A percentile compares a stretch with the other conserved stretches of the same genome.
Evolutionary conservation across 2,888 invertebrate species (phyloP).

Genomic region (Xanthia togata): DNA sequence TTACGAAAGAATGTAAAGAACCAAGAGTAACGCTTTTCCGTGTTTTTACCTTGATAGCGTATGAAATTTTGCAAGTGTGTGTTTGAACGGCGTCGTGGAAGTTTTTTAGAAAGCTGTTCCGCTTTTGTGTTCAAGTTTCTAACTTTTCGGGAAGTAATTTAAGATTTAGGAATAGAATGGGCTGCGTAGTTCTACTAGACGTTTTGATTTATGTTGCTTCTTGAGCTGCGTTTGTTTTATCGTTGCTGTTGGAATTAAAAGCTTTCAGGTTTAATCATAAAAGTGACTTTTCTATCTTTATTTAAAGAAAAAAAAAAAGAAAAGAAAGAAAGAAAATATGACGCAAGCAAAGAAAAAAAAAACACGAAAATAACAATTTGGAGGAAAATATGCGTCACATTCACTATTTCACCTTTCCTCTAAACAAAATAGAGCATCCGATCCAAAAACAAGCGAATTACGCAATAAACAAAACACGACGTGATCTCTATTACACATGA

Average conservation of each 20-base stretch:
- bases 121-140: constrained; percentile 43
- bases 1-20: constrained; percentile 73
- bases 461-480: constrained; percentile 41
- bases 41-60: constrained; percentile 64
- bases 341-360: too few species aligned
- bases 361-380: too few species aligned
- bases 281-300: not conserved
- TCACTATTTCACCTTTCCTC: not conserved
- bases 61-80: constrained; percentile 63
- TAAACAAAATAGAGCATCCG: not conserved
- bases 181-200: constrained; percentile 32
- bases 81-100: constrained; percentile 46
- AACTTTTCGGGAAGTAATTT: constrained; percentile 56
- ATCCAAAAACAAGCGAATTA: constrained; percentile 30
- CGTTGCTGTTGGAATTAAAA: not conserved
- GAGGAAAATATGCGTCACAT: too few species aligned
- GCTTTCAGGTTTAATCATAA: constrained; percentile 5
- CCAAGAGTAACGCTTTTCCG: constrained; percentile 62
- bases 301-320: too few species aligned
- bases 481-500: constrained; percentile 53
- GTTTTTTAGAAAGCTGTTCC: constrained; percentile 47
- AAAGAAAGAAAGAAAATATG: too few species aligned
- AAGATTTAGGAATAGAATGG: constrained; percentile 48
- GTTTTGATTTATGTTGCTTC: constrained; percentile 52
- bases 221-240: constrained; percentile 33